Base-by-base conservation (phyloP, 2,113 vertebrate species). In the Pseudolaguvia tuberculata region DNA sequence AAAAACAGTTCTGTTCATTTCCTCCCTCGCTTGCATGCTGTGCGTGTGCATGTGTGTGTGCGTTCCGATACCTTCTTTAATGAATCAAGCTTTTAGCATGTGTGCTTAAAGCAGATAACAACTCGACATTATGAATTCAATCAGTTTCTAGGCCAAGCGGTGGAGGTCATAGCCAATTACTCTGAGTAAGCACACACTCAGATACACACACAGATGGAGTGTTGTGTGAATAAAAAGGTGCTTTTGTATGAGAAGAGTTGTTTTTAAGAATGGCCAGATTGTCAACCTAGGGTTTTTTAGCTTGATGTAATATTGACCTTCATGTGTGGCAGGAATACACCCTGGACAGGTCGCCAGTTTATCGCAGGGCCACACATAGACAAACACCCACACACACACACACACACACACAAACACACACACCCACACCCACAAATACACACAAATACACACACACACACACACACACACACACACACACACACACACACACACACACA, bases 61-160 rank as follows among this genome's bases (percentile, higher is more conserved):
- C 47, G 31, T 51, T 2, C 21, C 6, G 56, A 70, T 23, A 21
- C 12, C 47, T 59, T 42, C 11, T 56, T 78, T 68, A 47, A 68
- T 8, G 27, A 56, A 57, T 72, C 31, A 14, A 57, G 57, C 75
- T 77, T 75, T 77, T 70, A 77, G 67, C 58, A 63, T 29, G 72
- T 48, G 56, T 23, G 50, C 56, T 50, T 25, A 42, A 55, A 78
- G 56, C 42, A 72, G 76, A 76, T 76, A 81, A 81, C 50, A 59
- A 72, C 61, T 75, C 59, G 25, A 72, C 71, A 68, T 78, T 72
- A 72, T 78, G 73, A 63, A 70, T 72, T 42, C 56, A 75, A 72
- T 78, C 50, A 62, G 35, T 76, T 56, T 45, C 58, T 68, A 67
- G 72, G 47, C 68, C 56, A 59, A 51, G 45, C 74, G 39, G 53